Evolutionary conservation across 2,113 vertebrate species (phyloP).

Genomic region (Saguinus midas): DNA sequence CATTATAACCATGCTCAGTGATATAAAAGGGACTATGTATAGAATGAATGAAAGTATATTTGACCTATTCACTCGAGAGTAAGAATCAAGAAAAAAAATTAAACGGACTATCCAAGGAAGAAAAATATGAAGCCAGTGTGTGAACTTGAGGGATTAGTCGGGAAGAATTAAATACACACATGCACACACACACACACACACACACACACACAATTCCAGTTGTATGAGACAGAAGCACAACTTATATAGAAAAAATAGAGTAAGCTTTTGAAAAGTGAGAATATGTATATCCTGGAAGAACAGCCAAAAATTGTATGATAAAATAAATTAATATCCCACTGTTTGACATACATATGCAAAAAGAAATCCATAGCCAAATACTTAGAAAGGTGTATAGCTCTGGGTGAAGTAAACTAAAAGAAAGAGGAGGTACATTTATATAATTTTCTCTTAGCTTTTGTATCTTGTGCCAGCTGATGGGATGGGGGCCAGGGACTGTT

Average conservation of each 20-base stretch:
- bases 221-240: not conserved
- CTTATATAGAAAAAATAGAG: not conserved
- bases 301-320: not conserved
- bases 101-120: not conserved
- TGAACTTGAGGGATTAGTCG: not conserved
- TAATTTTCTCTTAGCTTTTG: not conserved
- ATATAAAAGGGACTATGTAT: not conserved
- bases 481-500: not conserved
- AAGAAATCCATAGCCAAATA: not conserved
- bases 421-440: not conserved
- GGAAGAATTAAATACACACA: not conserved
- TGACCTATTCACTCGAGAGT: not conserved
- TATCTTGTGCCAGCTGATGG: not conserved
- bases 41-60: not conserved
- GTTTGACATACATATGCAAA: not conserved
- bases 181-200: not conserved
- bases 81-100: not conserved
- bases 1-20: not conserved
- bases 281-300: not conserved
- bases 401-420: not conserved
- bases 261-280: not conserved
- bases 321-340: not conserved
- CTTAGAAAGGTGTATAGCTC: not conserved
- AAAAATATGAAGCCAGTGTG: not conserved
- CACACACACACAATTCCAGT: not conserved